Percentiles rank a stretch among this genome's conserved stretches.
phyloP scores from a whole-genome alignment of 2,888 invertebrate species.

The Hesperia comma region DNA sequence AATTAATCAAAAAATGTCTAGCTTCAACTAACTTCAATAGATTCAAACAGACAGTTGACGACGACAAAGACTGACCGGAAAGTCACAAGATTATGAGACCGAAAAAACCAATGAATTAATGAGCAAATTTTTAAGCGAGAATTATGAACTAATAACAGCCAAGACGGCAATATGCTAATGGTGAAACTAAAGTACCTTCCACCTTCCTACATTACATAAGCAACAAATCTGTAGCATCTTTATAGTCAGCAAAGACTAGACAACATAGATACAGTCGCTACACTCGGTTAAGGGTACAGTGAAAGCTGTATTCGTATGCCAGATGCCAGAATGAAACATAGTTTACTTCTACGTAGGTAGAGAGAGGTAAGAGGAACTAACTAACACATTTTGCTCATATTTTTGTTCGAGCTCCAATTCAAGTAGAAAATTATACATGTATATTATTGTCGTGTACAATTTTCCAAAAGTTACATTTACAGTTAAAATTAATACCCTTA shows the following conservation, averaged over 20 bases:
- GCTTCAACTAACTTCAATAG: too few species aligned
- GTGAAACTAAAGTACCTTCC: conserved; percentile 16
- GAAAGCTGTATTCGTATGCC: conserved; percentile 42
- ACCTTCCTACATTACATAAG: conserved; percentile 10
- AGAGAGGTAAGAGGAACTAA: conserved; percentile 39
- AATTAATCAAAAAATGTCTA: too few species aligned
- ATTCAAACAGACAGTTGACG: too few species aligned
- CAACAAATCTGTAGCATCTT: conserved; percentile 15
- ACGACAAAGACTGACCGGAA: too few species aligned
- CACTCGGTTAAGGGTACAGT: conserved; percentile 35
- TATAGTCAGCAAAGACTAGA: background rate
- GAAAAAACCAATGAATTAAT: background rate
- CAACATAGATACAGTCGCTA: conserved; percentile 12
- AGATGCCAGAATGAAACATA: too few species aligned
- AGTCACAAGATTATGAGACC: too few species aligned
- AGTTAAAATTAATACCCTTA: too few species aligned
- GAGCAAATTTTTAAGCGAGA: background rate
- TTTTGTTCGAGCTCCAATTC: background rate
- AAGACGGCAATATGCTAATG: conserved; percentile 17
- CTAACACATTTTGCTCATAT: background rate
- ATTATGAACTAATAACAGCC: background rate
- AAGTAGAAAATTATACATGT: background rate
- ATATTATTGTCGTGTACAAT: too few species aligned
- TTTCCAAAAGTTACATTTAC: too few species aligned
- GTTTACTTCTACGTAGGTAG: conserved; percentile 22